Evolutionary conservation across 2,797 vertebrate genomes (phyloP).

Genomic region (Champsocephalus esox): DNA sequence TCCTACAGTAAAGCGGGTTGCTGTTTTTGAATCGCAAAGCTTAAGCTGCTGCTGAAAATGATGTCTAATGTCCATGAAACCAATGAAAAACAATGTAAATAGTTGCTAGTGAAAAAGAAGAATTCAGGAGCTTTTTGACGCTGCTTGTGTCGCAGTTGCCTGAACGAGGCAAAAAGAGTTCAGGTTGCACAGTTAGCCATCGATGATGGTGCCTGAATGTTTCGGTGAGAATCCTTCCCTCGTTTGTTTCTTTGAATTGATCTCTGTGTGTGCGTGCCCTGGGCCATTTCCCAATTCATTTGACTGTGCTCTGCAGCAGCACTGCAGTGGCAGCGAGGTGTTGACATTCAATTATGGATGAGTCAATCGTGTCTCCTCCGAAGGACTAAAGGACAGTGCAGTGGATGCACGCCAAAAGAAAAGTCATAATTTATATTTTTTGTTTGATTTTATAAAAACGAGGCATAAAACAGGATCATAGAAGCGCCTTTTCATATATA

Average conservation of each 20-base stretch:
- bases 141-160: constrained; percentile 65
- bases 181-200: constrained; percentile 73
- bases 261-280: constrained; percentile 49
- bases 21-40: constrained; percentile 56
- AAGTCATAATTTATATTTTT: constrained; percentile 5
- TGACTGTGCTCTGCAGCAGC: constrained; percentile 73
- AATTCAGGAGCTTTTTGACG: constrained; percentile 64
- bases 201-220: constrained; percentile 69
- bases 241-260: constrained; percentile 49
- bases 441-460: constrained; percentile 10
- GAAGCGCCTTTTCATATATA: background rate
- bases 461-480: background rate
- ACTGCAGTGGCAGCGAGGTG: constrained; percentile 78
- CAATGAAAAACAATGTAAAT: constrained; percentile 77
- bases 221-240: constrained; percentile 38
- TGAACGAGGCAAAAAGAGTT: constrained; percentile 63
- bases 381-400: constrained; percentile 49
- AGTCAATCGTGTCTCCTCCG: constrained; percentile 26
- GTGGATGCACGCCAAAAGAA: constrained; percentile 30
- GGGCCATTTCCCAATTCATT: constrained; percentile 20
- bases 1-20: constrained; percentile 52
- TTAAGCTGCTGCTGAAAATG: constrained; percentile 69
- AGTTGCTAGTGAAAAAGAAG: constrained; percentile 66
- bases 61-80: constrained; percentile 58
- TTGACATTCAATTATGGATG: constrained; percentile 71